Base-by-base conservation (phyloP, 2,888 invertebrate genomes). In the Crossocerus cetratus region DNA sequence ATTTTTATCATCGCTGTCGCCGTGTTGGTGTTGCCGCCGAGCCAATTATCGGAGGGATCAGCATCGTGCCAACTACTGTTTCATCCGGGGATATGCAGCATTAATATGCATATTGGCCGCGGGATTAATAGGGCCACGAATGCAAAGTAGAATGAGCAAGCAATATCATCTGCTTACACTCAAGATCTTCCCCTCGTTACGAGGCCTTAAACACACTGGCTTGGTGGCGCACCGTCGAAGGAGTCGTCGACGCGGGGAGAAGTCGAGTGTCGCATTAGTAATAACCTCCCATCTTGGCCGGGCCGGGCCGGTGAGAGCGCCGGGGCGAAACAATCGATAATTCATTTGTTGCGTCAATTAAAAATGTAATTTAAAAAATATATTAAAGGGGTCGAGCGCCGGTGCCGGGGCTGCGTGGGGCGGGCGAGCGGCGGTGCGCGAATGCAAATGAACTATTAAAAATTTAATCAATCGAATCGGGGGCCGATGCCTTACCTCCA, bases 401-500 rank as follows among this genome's bases (percentile, higher is more conserved):
- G 43, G 32, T n/a, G 32, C 5, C 32, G 8, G 32, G 32, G 13
- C n/a, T 44, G n/a, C 71, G 61, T 54, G 54, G 63, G 20, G 42
- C 23, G 61, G 67, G 65, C 59, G 67, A n/a, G 83, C 84, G 84
- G 84, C 78, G 23, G 23, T 32, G 32, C 32, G 32, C 83, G 86
- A 86, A 89, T 89, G 89, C 87, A 89, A 89, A 89, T 89, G 88
- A 88, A 89, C 88, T 89, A 88, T 89, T 88, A 89, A 89, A 89
- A 89, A 89, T 90, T 89, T 88, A 89, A 90, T 90, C 89, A 90
- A 90, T 89, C 88, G 88, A 86, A 90, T 89, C 88, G 86, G 32
- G 32, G 32, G 32, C 84, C 84, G 82, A 83, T 86, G 84, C 86
- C 87, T 87, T 85, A 85, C 79, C 82, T 82, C 83, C 80, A 82